These are phyloP conservation scores for Yasuhikotakia modesta DNA, from an alignment of 2,797 vertebrate genomes.

Conservation along the genomic window DNA sequence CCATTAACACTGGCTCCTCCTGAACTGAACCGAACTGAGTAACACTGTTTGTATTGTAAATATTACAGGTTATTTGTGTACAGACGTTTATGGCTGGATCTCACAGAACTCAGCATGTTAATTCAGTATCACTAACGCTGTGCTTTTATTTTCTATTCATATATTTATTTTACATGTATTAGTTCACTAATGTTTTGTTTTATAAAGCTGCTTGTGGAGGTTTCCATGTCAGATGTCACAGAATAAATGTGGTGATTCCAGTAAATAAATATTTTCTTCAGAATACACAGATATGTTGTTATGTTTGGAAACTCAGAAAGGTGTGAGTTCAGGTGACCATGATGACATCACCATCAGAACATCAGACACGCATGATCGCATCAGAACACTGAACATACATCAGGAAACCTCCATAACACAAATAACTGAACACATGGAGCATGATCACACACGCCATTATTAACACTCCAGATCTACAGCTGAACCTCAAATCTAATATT, in stretches of 20 bases:
- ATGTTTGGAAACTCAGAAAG: not conserved
- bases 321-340: no score
- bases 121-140: constrained; percentile 56
- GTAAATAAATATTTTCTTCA: constrained; percentile 27
- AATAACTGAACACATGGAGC: constrained; percentile 41
- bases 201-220: constrained; percentile 59
- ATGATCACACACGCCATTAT: not conserved
- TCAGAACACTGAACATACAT: constrained; percentile 9
- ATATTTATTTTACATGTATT: constrained; percentile 54
- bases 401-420: constrained; percentile 62
- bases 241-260: constrained; percentile 15
- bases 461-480: not conserved
- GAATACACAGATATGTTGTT: constrained; percentile 17
- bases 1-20: not conserved
- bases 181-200: constrained; percentile 51
- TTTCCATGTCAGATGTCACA: constrained; percentile 53
- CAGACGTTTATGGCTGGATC: constrained; percentile 36
- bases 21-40: constrained; percentile 9
- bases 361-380: not conserved
- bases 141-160: constrained; percentile 8
- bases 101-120: constrained; percentile 47
- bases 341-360: not conserved
- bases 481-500: not conserved
- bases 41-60: constrained; percentile 37
- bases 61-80: constrained; percentile 46